Conservation (phyloP, 1,140 invertebrate genomes). For the Marisa cornuarietis region DNA sequence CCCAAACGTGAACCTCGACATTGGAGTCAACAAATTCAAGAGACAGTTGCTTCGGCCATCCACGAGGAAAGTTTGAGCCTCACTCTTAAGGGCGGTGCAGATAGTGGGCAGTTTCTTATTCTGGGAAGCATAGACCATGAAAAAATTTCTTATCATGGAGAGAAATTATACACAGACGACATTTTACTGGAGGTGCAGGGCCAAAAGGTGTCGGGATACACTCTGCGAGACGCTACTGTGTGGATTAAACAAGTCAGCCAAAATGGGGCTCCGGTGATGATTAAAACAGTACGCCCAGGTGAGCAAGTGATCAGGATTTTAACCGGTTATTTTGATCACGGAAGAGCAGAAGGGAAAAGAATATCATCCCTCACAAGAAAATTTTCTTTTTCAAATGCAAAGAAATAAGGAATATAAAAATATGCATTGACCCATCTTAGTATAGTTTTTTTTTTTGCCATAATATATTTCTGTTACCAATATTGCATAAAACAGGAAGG, state of each 20-base stretch:
- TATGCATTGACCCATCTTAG: no score
- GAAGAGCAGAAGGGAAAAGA: neutral
- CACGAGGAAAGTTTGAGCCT: conserved; percentile 62
- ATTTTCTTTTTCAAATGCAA: no score
- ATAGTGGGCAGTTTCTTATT: conserved; percentile 72
- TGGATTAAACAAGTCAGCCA: conserved; percentile 73
- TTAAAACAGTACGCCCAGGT: conserved; percentile 72
- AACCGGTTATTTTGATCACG: neutral
- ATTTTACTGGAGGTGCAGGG: conserved; percentile 74
- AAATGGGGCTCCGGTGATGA: conserved; percentile 70
- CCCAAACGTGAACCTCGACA: conserved; percentile 49
- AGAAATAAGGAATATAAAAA: no score
- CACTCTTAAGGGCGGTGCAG: conserved; percentile 69
- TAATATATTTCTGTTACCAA: no score
- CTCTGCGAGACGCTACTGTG: conserved; percentile 71
- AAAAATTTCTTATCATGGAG: conserved; percentile 67
- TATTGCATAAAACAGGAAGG: no score
- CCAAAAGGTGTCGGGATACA: conserved; percentile 75
- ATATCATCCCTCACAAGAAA: no score
- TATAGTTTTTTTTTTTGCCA: no score
- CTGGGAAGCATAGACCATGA: conserved; percentile 65
- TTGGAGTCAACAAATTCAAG: conserved; percentile 61
- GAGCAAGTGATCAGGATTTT: conserved; percentile 37
- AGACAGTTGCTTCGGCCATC: conserved; percentile 59
- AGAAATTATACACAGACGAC: conserved; percentile 64